Base-by-base conservation (phyloP, 2,797 vertebrate species). In the Phoeniculus purpureus region DNA sequence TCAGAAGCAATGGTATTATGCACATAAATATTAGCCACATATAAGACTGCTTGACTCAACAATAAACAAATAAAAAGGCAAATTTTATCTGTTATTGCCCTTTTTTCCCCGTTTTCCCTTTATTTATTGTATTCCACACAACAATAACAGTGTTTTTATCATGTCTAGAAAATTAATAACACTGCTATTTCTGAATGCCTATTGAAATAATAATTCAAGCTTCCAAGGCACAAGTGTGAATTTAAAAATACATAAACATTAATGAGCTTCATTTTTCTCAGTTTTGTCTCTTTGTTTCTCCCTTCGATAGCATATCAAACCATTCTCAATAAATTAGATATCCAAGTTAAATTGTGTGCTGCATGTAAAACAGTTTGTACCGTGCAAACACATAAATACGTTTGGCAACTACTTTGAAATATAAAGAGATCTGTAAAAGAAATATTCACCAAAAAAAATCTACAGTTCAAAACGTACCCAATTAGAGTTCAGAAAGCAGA, bases 401-500 rank as follows among this genome's bases (percentile, higher is more conserved):
- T 89, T 89, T 97, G 88, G 94, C 70, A 95, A 95, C 62, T 58
- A 43, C 89, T 96, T 91, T 90, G 94, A 97, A 88, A 96, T 67
- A 94, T 80, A 95, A 89, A 92, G 81, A 96, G 80, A 95, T 94
- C 95, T 71, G 94, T 96, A 97, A 97, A 91, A 32, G 32, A 97
- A 97, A 97, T 95, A 93, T 93, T 96, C 82, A 89, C 87, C 73
- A n/a, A 85, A 81, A 81, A 92, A 82, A 96, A 89, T 90, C 73
- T 70, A 55, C 58, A 95, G 94, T 95, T 97, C 94, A 95, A 91
- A 95, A 94, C 71, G 85, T 23, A 94, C 11, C 45, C 75, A 95
- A 94, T 97, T 95, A 96, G 95, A 96, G 97, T 97, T 95, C 96
- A 95, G 95, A 91, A 96, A 96, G 94, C 82, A 96, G 82, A 96